Evolutionary conservation across 2,888 invertebrate species (phyloP), one percentile per base, ranked within the genome.

Genomic region (Eustalomyia histrio): DNA sequence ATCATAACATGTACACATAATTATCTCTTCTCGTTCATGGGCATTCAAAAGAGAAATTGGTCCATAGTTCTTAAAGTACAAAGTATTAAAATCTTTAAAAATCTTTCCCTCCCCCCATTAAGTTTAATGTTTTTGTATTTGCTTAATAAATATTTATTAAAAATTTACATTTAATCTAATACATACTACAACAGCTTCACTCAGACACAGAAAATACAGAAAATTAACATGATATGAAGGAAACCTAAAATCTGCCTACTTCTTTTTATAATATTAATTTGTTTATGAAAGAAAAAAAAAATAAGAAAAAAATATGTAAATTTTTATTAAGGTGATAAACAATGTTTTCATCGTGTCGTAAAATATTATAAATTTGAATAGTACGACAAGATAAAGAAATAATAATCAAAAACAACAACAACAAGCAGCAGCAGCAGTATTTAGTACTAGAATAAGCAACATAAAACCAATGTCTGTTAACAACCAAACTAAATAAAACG

Each of bases 111-210:
- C 6, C 1, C 6, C 1, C 1, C 43, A 14, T 47, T 5, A n/a
- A 47, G n/a, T 1, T 47, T 47, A 47, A 47, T 47, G 14, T 47
- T 47, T 43, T 43, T 43, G 2, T 35, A 35, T 35, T 12, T n/a
- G 43, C 43, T 47, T 47, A 47, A 47, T 47, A 47, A 47, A 47
- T 47, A 47, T 47, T 47, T 47, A 47, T 47, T 47, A 47, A 47
- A 47, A 47, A 47, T 47, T 47, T 47, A n/a, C 14, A 47, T 47
- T 47, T 47, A 47, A n/a, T 47, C 16, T 47, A 47, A n/a, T 47
- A 47, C 14, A 1, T 12, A 39, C 1, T 47, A n/a, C n/a, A 47
- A 47, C 43, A 29, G 29, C 29, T 7, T 29, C n/a, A 47, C 43
- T 47, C 5, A 14, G n/a, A 47, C n/a, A 47, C 12, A 14, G 14